Evolutionary conservation across 2,113 vertebrate genomes (phyloP), one percentile per base, ranked within the genome.

Genomic region (Acanthochromis polyacanthus): DNA sequence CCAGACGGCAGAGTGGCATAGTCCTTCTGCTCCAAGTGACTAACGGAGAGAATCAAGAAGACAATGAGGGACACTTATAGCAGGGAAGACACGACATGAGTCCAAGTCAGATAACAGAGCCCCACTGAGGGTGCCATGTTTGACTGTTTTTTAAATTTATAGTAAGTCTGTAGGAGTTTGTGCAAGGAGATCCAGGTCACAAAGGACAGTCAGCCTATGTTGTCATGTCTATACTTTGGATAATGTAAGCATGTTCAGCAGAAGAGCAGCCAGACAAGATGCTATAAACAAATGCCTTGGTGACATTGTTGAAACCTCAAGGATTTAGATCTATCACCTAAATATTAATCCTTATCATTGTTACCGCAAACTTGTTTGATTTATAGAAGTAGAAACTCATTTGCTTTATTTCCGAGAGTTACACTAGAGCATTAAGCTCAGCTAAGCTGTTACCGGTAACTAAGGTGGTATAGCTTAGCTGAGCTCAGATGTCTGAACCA

Each of bases 1-100:
- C 73, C 71, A 79, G 70, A 69, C 61, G 51, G 76, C 1, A 1
- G 23, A 67, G 63, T 17, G 0, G 28, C 48, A 57, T 61, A 51
- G 52, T 22, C 52, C 4, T 19, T 45, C 75, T 23, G 55, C 53
- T 75, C 48, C 16, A 46, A 63, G 40, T 69, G 45, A 69, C 36
- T 50, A 22, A 43, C 30, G 15, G 43, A 62, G 20, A 5, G 48
- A 46, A 4, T 23, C 32, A 56, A n/a, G 22, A 50, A 57, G 22
- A 74, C n/a, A 36, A 45, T 32, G 25, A n/a, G 58, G 16, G 46
- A n/a, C 14, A 17, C 19, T 55, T 36, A 22, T 20, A 64, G 1
- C 10, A 4, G 6, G 16, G 25, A 58, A 52, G 14, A 75, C n/a
- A 12, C 14, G 2, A 23, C 36, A 16, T 19, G 40, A 45, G 55